Evolutionary conservation across 2,888 invertebrate species (phyloP).

Genomic region (Brachyptera risi): DNA sequence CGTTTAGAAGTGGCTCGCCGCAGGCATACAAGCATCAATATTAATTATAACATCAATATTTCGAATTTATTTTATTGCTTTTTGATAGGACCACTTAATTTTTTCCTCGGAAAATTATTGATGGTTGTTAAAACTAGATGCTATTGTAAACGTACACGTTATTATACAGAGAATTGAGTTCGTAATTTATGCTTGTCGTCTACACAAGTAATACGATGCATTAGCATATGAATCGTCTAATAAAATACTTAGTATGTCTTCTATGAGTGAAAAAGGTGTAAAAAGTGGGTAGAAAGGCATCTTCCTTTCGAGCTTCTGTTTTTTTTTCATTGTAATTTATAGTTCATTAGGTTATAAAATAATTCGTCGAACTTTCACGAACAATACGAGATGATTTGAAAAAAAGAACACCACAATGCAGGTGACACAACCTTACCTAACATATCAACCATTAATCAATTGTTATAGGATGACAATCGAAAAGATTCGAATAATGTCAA

Average conservation of each 20-base stretch:
- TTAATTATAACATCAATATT: conserved; percentile 1
- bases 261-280: background rate
- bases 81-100: conserved; percentile 9
- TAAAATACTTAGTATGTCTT: background rate
- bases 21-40: conserved; percentile 1
- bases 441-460: too few species aligned
- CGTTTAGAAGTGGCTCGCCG: too few species aligned
- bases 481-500: too few species aligned
- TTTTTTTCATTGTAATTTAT: background rate
- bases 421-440: too few species aligned
- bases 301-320: background rate
- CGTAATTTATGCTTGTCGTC: background rate
- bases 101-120: background rate
- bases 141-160: background rate
- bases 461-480: too few species aligned
- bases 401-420: too few species aligned
- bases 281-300: background rate
- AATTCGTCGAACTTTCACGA: background rate
- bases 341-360: background rate
- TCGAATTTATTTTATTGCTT: conserved; percentile 6
- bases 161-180: background rate
- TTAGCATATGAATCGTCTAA: conserved; percentile 6
- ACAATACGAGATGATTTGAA: too few species aligned
- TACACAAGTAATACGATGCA: conserved; percentile 1
- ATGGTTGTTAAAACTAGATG: background rate